phyloP scores from a whole-genome alignment of 2,797 vertebrate species.

The Tachyglossus aculeatus region DNA sequence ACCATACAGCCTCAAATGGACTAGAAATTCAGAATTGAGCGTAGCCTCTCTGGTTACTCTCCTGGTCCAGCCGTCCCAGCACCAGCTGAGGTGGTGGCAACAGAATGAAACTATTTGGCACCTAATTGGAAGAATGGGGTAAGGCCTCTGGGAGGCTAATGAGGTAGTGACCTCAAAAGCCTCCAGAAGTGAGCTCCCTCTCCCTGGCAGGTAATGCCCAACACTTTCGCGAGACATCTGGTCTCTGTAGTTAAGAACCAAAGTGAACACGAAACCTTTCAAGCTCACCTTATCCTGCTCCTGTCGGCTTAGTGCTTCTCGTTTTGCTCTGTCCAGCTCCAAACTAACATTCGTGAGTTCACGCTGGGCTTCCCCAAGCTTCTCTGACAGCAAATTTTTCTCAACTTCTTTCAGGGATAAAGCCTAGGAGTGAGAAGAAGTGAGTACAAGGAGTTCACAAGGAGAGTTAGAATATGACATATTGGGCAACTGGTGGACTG shows the following conservation, averaged over 20 bases:
- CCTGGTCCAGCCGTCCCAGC: too few species aligned
- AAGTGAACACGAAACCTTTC: too few species aligned
- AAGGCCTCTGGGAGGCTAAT: neutral
- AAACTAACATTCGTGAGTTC: conserved; percentile 67
- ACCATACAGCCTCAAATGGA: too few species aligned
- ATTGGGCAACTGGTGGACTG: too few species aligned
- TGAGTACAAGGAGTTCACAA: neutral
- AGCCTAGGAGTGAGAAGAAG: conserved; percentile 65
- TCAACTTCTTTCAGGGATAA: conserved; percentile 80
- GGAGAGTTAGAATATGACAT: too few species aligned
- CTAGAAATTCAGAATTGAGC: too few species aligned
- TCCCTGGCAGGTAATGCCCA: too few species aligned
- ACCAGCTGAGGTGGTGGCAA: neutral
- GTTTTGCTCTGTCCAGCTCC: conserved; percentile 67
- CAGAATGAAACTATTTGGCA: neutral
- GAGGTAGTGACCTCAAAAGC: too few species aligned
- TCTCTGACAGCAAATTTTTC: conserved; percentile 70
- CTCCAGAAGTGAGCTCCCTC: too few species aligned
- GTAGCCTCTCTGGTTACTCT: too few species aligned
- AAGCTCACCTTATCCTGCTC: conserved; percentile 79
- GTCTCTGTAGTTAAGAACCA: too few species aligned
- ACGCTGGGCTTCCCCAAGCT: conserved; percentile 66
- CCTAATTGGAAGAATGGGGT: neutral
- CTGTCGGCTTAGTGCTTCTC: conserved; percentile 73
- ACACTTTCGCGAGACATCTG: too few species aligned